Evolutionary conservation across 2,888 invertebrate species (phyloP).

Genomic region (Stenodera caucasica): DNA sequence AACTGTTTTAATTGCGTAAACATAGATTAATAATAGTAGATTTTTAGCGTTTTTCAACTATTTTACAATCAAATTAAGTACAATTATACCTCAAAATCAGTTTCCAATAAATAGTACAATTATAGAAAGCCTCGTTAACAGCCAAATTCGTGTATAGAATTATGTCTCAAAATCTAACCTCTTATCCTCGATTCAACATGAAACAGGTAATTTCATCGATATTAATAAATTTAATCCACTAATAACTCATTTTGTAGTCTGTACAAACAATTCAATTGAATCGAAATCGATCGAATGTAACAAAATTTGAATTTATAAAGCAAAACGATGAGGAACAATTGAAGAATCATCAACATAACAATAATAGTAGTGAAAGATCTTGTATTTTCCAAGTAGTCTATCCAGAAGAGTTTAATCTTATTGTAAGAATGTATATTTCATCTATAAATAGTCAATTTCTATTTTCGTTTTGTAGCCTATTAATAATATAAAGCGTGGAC

Average conservation of each 20-base stretch:
- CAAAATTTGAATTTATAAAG: slow-evolving; percentile 7
- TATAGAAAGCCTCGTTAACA: neutral
- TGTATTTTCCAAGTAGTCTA: slow-evolving; percentile 42
- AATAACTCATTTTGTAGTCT: slow-evolving; percentile 9
- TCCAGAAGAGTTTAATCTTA: slow-evolving; percentile 48
- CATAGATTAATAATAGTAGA: too few species aligned
- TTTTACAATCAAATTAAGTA: too few species aligned
- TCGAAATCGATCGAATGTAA: neutral
- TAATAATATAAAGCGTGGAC: slow-evolving; percentile 40
- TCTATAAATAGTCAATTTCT: slow-evolving; percentile 6
- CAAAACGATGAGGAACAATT: slow-evolving; percentile 9
- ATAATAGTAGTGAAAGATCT: neutral
- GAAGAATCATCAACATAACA: too few species aligned
- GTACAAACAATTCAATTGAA: slow-evolving; percentile 10
- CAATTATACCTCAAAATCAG: too few species aligned
- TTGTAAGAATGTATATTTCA: slow-evolving; percentile 32
- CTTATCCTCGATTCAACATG: slow-evolving; percentile 12
- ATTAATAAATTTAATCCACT: neutral
- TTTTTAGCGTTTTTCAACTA: too few species aligned
- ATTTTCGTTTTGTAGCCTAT: slow-evolving; percentile 33
- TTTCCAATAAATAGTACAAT: too few species aligned
- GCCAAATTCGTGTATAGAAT: neutral
- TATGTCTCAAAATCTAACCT: slow-evolving; percentile 14
- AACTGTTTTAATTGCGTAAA: too few species aligned
- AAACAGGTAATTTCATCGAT: slow-evolving; percentile 10